Evolutionary conservation across 2,888 invertebrate genomes (phyloP).

Genomic region (Therioaphis trifolii): DNA sequence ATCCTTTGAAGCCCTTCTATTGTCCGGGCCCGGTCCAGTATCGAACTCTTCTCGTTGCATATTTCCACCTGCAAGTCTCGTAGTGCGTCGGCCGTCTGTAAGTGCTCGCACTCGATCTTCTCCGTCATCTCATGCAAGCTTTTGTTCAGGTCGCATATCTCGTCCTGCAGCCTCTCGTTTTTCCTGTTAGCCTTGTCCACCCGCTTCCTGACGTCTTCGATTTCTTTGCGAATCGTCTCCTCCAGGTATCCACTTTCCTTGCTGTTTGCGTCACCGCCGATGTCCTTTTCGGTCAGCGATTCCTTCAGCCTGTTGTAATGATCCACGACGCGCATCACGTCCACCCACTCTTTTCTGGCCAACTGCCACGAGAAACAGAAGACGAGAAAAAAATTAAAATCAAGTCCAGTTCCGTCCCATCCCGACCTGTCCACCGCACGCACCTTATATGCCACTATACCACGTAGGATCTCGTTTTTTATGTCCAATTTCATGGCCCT

Average conservation of each 20-base stretch:
- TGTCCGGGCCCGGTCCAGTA: too few species aligned
- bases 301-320: slow-evolving; percentile 41
- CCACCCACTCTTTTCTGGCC: slow-evolving; percentile 47
- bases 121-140: slow-evolving; percentile 39
- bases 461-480: slow-evolving; percentile 4
- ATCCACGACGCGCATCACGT: slow-evolving; percentile 53
- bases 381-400: neutral
- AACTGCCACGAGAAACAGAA: neutral
- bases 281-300: slow-evolving; percentile 13
- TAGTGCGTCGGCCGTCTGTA: neutral
- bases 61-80: neutral
- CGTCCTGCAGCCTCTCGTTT: slow-evolving; percentile 40
- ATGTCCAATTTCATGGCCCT: slow-evolving; percentile 36
- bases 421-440: neutral
- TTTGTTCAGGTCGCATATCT: slow-evolving; percentile 49
- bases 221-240: slow-evolving; percentile 51
- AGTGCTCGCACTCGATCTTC: slow-evolving; percentile 27
- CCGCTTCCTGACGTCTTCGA: slow-evolving; percentile 43
- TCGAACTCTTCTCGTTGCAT: too few species aligned
- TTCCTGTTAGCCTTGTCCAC: slow-evolving; percentile 9
- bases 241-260: slow-evolving; percentile 35
- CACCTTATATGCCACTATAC: slow-evolving; percentile 37
- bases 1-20: too few species aligned
- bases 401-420: neutral
- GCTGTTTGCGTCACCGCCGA: neutral